Evolutionary conservation across 2,113 vertebrate genomes (phyloP).

Genomic region (Onychostruthus taczanowskii): DNA sequence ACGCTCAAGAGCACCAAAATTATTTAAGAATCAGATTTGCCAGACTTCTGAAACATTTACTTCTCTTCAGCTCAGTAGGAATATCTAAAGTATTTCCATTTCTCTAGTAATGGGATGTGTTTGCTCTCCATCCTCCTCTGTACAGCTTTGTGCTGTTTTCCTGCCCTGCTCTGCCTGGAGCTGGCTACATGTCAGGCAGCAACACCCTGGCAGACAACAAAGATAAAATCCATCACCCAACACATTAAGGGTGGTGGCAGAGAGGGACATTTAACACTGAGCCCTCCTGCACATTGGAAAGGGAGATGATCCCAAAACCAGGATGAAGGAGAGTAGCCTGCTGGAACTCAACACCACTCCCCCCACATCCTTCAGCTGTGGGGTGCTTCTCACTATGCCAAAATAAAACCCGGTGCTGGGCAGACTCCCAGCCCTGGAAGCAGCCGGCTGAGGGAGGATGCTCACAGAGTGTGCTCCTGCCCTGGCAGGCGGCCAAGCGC

Average conservation of each 20-base stretch:
- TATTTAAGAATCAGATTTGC: neutral
- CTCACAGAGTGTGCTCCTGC: neutral
- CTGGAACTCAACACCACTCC: neutral
- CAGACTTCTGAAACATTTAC: neutral
- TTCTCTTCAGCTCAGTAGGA: fast-evolving
- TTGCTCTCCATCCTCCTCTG: neutral
- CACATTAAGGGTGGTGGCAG: neutral
- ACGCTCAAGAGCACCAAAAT: neutral
- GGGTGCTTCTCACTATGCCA: neutral
- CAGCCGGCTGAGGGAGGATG: neutral
- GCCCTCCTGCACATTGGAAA: neutral
- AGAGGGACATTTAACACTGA: neutral
- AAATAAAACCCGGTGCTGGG: neutral
- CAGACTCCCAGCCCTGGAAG: neutral
- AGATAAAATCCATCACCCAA: neutral
- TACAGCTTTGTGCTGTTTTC: neutral
- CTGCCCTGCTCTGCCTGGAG: neutral
- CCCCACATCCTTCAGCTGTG: neutral
- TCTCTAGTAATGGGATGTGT: neutral
- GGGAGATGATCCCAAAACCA: neutral
- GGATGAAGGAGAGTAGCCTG: neutral
- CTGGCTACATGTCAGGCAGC: neutral
- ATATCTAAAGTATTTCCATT: neutral
- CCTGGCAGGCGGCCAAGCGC: slow-evolving; percentile 28
- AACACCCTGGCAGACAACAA: fast-evolving